Evolutionary conservation across 1,140 invertebrate genomes (phyloP).

Genomic region (Bombus fervidus): DNA sequence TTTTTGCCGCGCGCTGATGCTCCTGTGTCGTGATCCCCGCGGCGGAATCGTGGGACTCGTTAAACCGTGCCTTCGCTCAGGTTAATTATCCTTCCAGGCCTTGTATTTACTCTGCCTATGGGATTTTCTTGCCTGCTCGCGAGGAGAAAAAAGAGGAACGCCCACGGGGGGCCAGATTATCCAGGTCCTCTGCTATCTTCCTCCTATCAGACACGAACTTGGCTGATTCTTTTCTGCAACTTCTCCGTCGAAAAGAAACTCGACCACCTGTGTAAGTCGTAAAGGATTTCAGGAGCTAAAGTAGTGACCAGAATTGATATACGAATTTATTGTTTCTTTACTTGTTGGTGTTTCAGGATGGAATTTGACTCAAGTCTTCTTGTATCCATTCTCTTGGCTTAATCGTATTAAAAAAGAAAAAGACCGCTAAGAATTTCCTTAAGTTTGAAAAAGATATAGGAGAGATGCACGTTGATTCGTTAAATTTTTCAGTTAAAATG

Average conservation of each 20-base stretch:
- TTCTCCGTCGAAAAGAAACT: not conserved
- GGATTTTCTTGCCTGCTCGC: slow-evolving; percentile 4
- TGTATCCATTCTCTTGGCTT: no score
- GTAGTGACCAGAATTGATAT: no score
- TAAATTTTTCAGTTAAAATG: no score
- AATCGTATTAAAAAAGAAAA: no score
- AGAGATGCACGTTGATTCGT: no score
- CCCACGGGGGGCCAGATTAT: slow-evolving; percentile 20
- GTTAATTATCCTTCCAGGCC: slow-evolving; percentile 49
- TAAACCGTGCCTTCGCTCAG: slow-evolving; percentile 38
- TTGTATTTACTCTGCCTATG: slow-evolving; percentile 13
- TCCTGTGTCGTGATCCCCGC: slow-evolving; percentile 42
- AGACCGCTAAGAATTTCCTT: no score
- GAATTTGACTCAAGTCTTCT: no score
- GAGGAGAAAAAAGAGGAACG: slow-evolving; percentile 1
- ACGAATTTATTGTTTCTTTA: no score
- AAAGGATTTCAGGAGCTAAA: not conserved
- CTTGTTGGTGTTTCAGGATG: no score
- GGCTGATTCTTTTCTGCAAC: not conserved
- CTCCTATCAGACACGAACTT: slow-evolving; percentile 29
- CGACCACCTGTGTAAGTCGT: not conserved
- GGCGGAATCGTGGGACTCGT: slow-evolving; percentile 56
- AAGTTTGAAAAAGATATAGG: no score
- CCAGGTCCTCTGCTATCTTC: slow-evolving; percentile 13
- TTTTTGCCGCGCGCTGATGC: slow-evolving; percentile 37